These are phyloP conservation scores for Theocolax elegans DNA, from an alignment of 1,140 invertebrate species.

Conservation along the genomic window DNA sequence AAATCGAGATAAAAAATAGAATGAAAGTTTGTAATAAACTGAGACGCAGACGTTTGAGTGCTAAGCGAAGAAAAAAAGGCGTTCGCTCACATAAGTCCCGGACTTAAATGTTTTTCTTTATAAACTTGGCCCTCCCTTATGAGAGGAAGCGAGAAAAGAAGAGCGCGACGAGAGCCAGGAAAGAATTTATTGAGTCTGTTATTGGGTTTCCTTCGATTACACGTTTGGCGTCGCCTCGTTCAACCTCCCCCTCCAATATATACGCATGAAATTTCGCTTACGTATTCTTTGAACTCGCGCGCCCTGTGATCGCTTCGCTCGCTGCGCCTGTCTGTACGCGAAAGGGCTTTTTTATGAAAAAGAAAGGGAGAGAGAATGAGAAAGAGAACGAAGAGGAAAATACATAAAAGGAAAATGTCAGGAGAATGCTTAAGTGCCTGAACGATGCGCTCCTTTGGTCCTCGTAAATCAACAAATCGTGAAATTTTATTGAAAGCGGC, in stretches of 20 bases:
- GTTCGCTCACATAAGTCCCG: background rate
- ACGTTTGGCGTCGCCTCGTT: constrained; percentile 30
- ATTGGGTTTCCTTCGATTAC: constrained; percentile 45
- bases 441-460: background rate
- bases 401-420: background rate
- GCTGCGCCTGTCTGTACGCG: background rate
- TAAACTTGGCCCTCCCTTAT: constrained; percentile 13
- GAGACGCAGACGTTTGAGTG: too few species aligned
- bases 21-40: too few species aligned
- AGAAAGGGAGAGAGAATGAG: background rate
- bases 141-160: background rate
- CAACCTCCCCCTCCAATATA: background rate
- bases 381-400: background rate
- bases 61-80: background rate
- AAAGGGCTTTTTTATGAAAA: constrained; percentile 23
- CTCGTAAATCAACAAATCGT: background rate
- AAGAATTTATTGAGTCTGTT: constrained; percentile 44
- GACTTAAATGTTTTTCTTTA: constrained; percentile 33
- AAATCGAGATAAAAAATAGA: too few species aligned
- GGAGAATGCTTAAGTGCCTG: constrained; percentile 3
- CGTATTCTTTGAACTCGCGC: constrained; percentile 40
- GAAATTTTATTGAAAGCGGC: too few species aligned
- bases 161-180: background rate
- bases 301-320: background rate
- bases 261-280: constrained; percentile 40